Conservation (phyloP, 2,888 invertebrate genomes). For the Aspidiotus destructor region DNA sequence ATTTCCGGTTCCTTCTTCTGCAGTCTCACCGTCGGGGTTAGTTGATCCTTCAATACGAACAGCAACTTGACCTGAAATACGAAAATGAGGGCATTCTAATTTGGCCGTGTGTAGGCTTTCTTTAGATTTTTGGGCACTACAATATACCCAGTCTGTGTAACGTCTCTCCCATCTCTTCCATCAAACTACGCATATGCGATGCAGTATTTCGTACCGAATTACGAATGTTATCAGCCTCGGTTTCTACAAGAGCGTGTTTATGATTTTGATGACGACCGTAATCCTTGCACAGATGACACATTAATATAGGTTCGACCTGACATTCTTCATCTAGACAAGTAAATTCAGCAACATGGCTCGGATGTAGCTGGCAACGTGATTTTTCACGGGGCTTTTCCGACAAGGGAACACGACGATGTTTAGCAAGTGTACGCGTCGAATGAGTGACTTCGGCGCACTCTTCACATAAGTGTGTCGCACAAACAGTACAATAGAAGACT, state of each 20-base stretch:
- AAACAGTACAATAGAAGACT: slow-evolving; percentile 49
- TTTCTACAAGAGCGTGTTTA: slow-evolving; percentile 48
- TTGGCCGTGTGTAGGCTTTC: not conserved
- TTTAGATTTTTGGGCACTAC: not conserved
- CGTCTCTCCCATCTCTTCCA: slow-evolving; percentile 48
- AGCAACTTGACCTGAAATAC: slow-evolving; percentile 42
- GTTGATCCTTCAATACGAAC: slow-evolving; percentile 37
- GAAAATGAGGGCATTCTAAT: not conserved
- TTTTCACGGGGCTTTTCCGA: slow-evolving; percentile 50
- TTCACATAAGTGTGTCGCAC: slow-evolving; percentile 48
- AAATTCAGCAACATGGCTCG: slow-evolving; percentile 49
- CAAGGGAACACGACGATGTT: slow-evolving; percentile 48
- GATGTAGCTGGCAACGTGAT: slow-evolving; percentile 48
- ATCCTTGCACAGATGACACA: slow-evolving; percentile 52
- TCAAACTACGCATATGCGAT: slow-evolving; percentile 47
- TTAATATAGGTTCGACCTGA: slow-evolving; percentile 44
- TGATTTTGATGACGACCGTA: slow-evolving; percentile 50
- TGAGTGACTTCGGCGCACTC: slow-evolving; percentile 48
- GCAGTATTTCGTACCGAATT: slow-evolving; percentile 45
- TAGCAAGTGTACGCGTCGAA: slow-evolving; percentile 46
- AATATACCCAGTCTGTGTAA: slow-evolving; percentile 40
- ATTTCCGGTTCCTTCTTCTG: slow-evolving; percentile 43
- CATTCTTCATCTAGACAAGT: slow-evolving; percentile 50
- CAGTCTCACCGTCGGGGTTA: slow-evolving; percentile 37
- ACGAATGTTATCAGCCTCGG: slow-evolving; percentile 49